These are phyloP conservation scores for Isotomurus palustris DNA, from an alignment of 2,888 invertebrate species.

Conservation along the genomic window DNA sequence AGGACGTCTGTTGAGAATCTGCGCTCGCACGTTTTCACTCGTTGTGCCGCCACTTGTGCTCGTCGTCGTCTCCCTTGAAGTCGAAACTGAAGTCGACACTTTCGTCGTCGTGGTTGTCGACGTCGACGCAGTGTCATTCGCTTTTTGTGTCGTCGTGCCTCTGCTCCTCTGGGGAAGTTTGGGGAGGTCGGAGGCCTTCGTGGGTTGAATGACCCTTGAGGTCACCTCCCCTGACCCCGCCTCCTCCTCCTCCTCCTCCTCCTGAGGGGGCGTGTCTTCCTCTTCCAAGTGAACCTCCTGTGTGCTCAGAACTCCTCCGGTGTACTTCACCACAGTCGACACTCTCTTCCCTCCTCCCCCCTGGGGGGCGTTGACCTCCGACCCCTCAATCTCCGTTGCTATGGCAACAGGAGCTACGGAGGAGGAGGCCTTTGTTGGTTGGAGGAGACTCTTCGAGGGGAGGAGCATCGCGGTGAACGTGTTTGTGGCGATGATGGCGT, in stretches of 20 bases:
- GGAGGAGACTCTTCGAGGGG: slow-evolving; percentile 19
- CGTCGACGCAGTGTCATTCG: slow-evolving; percentile 6
- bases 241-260: neutral
- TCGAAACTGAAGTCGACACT: slow-evolving; percentile 6
- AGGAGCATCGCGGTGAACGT: slow-evolving; percentile 44
- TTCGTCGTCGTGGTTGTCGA: slow-evolving; percentile 2
- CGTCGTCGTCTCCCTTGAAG: slow-evolving; percentile 18
- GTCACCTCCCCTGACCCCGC: slow-evolving; percentile 2
- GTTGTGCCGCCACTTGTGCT: slow-evolving; percentile 28
- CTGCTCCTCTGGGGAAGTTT: slow-evolving; percentile 14
- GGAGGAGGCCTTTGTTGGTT: slow-evolving; percentile 5
- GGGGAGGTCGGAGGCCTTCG: no score
- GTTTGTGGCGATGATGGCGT: slow-evolving; percentile 47
- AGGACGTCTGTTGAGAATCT: neutral
- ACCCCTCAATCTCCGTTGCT: slow-evolving; percentile 28
- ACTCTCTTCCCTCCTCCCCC: slow-evolving; percentile 14
- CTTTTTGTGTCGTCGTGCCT: neutral
- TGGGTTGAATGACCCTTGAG: neutral
- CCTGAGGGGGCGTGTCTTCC: neutral
- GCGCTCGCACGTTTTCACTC: slow-evolving; percentile 4
- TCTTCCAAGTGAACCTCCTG: slow-evolving; percentile 14
- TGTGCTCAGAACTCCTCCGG: slow-evolving; percentile 39
- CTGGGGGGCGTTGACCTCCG: slow-evolving; percentile 19
- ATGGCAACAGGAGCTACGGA: slow-evolving; percentile 6
- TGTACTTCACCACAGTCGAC: slow-evolving; percentile 40